Base-by-base conservation (phyloP, 2,797 vertebrate genomes). In the Anolis apletophallus region DNA sequence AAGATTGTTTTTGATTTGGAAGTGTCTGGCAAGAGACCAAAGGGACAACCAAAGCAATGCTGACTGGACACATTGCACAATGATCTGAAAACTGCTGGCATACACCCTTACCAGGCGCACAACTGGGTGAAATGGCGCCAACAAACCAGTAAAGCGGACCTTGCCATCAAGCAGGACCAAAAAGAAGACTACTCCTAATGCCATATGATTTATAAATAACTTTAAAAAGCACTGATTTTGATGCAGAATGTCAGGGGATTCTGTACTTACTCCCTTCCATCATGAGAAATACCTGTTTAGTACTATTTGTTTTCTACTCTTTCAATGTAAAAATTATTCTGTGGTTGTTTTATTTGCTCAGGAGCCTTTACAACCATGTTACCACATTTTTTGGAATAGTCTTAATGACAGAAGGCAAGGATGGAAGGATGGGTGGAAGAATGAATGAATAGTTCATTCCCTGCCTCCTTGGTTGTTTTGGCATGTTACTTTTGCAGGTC, bases 401-500 rank as follows among this genome's bases (percentile, higher is more conserved):
- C 1, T 26, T 76, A 36, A 85, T 54, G 76, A 75, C 40, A 79
- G 82, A 61, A 84, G 0, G 11, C 9, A 72, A 19, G 36, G 87
- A 76, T 93, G 87, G 82, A 71, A n/a, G 21, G 19, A 34, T 46
- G n/a, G 3, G 21, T 52, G 67, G 86, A 76, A 92, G 88, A 76
- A 71, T 57, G 29, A 19, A 50, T 46, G 21, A 1, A 23, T 34
- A 61, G 90, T 94, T 90, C 85, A 89, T 59, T 21, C 69, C 83
- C 76, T 29, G 26, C 8, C 86, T 46, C 88, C 81, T 1, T 16
- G 81, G 74, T 82, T 6, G 90, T 85, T 90, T 67, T 81, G 87
- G 83, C 86, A 0, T 79, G 86, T 88, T 90, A 82, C 87, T 83
- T 90, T 91, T 91, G 90, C 89, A 91, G 88, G n/a, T 59, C 19